Evolutionary conservation across 2,888 invertebrate genomes (phyloP), one percentile per base, ranked within the genome.

Genomic region (Gibbula magus): DNA sequence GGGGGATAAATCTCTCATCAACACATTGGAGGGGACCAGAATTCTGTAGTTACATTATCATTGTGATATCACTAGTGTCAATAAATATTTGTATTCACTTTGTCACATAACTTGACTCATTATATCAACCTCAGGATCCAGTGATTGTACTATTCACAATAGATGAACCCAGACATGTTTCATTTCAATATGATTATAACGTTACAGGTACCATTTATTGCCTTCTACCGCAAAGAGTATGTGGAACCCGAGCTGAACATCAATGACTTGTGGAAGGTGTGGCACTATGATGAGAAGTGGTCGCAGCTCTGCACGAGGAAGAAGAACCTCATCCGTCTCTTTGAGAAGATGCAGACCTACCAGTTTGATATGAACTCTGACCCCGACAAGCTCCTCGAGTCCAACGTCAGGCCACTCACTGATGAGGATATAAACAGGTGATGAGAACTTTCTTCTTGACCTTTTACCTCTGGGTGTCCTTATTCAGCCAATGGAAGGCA

Each of bases 241-340:
- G 97, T 99, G 0, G 96, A 97, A 89, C 98, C 98, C 0, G 98
- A 99, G 90, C 93, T 99, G 29, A 97, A 96, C 86, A 97, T 98
- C 77, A 97, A 97, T 89, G 99, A 99, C 91, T 94, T 99, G 45
- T 99, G 99, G 99, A 97, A 96, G 92, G 96, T 99, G n/a, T 99
- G 98, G 93, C 96, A 96, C 90, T 97, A 95, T 92, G 99, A 99
- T 92, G 97, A 97, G 77, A 97, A 97, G 91, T 92, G 92, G 91
- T 91, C 97, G 91, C 97, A 98, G 92, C 93, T 99, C 81, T 95
- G 96, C 85, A 95, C 95, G 18, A 95, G 98, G 1, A 98, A 98
- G 91, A 95, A 96, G 86, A 97, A 96, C 89, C 93, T 99, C 0
- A 93, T 96, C 13, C 94, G 95, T 39, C 93, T 99, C 18, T 96